phyloP scores from a whole-genome alignment of 2,113 vertebrate species.

The Tenebrosternarchus preto region DNA sequence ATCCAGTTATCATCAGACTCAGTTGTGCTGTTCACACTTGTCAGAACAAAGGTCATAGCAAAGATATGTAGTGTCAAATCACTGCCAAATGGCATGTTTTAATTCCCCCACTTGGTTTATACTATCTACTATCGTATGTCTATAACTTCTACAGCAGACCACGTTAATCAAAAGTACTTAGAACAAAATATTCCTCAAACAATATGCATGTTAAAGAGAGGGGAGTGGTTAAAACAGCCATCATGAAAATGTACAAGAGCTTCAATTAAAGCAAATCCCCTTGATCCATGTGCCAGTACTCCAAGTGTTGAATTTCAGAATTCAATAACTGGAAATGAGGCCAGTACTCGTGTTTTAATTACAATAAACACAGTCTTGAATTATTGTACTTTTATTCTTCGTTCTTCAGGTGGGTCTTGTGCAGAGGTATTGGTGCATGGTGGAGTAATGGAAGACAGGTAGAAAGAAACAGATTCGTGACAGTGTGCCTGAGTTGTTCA shows the following conservation, averaged over 20 bases:
- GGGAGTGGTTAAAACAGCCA: slow-evolving; percentile 16
- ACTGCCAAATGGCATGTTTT: background rate
- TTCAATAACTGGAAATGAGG: slow-evolving; percentile 31
- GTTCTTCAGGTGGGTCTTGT: background rate
- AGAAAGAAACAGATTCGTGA: background rate
- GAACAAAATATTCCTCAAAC: slow-evolving; percentile 48
- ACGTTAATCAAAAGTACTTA: slow-evolving; percentile 11
- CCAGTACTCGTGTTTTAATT: slow-evolving; percentile 43
- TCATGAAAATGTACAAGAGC: slow-evolving; percentile 52
- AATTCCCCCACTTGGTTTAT: background rate
- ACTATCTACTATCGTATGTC: background rate
- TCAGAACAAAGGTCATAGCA: slow-evolving; percentile 18
- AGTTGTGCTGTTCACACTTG: background rate
- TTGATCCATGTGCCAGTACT: slow-evolving; percentile 51
- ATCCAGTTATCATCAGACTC: background rate
- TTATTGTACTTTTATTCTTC: slow-evolving; percentile 32
- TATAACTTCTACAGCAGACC: background rate
- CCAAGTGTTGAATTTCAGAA: slow-evolving; percentile 35
- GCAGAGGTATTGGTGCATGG: background rate
- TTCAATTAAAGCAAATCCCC: slow-evolving; percentile 58
- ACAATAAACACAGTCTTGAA: slow-evolving; percentile 45
- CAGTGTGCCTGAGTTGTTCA: slow-evolving; percentile 10
- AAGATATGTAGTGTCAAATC: slow-evolving; percentile 2
- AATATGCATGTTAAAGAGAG: slow-evolving; percentile 11
- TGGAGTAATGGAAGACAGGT: background rate